Evolutionary conservation across 2,113 vertebrate species (phyloP).

Genomic region (Tiliqua scincoides): DNA sequence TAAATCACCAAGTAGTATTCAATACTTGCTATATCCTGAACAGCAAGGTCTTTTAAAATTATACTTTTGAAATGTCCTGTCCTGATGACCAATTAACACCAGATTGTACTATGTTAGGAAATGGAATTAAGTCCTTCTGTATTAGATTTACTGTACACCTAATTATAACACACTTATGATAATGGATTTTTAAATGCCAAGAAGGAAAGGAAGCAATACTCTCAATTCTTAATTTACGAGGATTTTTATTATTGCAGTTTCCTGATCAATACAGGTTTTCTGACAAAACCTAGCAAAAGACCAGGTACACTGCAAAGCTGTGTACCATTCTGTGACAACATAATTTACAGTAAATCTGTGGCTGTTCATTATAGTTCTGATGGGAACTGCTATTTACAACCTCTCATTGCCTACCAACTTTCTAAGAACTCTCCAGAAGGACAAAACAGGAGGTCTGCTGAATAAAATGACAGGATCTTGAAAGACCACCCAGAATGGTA

Average conservation of each 20-base stretch:
- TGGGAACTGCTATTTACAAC: neutral
- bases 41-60: neutral
- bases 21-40: neutral
- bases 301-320: neutral
- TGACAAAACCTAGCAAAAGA: neutral
- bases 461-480: neutral
- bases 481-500: neutral
- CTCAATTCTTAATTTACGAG: neutral
- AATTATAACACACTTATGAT: neutral
- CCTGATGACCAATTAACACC: neutral
- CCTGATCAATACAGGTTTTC: neutral
- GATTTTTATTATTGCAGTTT: neutral
- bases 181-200: neutral
- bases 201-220: neutral
- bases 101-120: neutral
- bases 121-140: neutral
- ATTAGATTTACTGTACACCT: neutral
- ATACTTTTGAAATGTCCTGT: no score
- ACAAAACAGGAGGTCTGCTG: neutral
- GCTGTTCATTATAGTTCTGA: neutral
- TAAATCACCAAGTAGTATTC: neutral
- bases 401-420: neutral
- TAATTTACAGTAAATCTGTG: constrained; percentile 32
- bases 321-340: accelerated
- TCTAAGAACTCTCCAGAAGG: neutral